A percentile compares a stretch with the other conserved stretches of the same genome.
phyloP scores from a whole-genome alignment of 1,140 invertebrate species.

The Diorhabda sublineata region DNA sequence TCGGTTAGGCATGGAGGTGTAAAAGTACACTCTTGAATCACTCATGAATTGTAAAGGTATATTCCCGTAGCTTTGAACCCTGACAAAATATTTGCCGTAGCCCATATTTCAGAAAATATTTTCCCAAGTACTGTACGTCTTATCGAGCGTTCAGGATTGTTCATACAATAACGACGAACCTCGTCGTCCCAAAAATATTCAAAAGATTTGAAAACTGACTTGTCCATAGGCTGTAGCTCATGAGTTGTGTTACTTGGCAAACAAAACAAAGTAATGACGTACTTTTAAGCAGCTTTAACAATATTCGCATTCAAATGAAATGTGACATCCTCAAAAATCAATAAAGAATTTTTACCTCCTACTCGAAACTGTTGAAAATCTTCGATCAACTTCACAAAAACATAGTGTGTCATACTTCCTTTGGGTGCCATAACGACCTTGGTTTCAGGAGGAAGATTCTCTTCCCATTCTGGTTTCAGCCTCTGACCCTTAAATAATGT shows the following conservation, averaged over 20 bases:
- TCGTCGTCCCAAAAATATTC: slow-evolving; percentile 23
- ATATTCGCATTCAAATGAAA: slow-evolving; percentile 44
- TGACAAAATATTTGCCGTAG: too few relatives aligned
- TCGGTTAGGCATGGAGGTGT: neutral
- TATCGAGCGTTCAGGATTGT: slow-evolving; percentile 3
- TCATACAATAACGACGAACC: slow-evolving; percentile 12
- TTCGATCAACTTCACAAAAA: slow-evolving; percentile 41
- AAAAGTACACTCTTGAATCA: neutral
- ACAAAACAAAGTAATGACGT: slow-evolving; percentile 39
- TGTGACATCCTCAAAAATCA: slow-evolving; percentile 46
- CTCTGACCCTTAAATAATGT: slow-evolving; percentile 45
- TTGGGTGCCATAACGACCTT: slow-evolving; percentile 39
- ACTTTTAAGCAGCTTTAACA: slow-evolving; percentile 38
- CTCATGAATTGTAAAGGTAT: neutral
- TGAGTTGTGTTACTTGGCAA: slow-evolving; percentile 31
- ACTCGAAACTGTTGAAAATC: slow-evolving; percentile 41
- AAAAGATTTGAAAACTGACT: slow-evolving; percentile 33
- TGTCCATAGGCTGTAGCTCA: slow-evolving; percentile 47
- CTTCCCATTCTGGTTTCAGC: slow-evolving; percentile 32
- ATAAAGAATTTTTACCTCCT: slow-evolving; percentile 30
- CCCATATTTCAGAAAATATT: slow-evolving; percentile 5
- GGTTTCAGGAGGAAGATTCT: slow-evolving; percentile 22
- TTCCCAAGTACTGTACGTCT: slow-evolving; percentile 3
- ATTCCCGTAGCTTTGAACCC: neutral
- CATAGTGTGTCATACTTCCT: slow-evolving; percentile 42